Evolutionary conservation across 2,113 vertebrate species (phyloP).

Genomic region (Amazona vittata): DNA sequence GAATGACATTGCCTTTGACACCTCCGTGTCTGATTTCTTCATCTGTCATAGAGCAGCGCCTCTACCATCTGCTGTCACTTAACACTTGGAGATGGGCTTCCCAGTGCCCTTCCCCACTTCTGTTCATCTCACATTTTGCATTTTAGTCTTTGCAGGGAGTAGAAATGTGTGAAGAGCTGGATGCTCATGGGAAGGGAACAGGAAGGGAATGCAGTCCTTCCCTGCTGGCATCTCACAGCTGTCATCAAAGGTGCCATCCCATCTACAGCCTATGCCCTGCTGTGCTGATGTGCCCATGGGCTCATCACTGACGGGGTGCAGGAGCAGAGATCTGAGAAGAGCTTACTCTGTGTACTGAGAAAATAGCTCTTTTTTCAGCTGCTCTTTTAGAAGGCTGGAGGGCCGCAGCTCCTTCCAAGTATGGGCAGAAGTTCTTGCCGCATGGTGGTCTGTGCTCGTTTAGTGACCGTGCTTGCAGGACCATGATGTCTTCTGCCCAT

Average conservation of each 20-base stretch:
- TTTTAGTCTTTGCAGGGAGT: background rate
- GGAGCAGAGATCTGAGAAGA: background rate
- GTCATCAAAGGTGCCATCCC: background rate
- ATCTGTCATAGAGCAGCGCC: background rate
- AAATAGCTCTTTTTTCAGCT: background rate
- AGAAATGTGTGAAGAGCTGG: background rate
- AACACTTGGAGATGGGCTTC: background rate
- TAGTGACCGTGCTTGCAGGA: background rate
- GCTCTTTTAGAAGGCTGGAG: background rate
- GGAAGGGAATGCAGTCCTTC: background rate
- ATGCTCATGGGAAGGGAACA: background rate
- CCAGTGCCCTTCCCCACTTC: background rate
- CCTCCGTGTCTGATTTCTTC: background rate
- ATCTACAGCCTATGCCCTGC: background rate
- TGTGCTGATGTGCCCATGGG: background rate
- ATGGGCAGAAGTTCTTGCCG: background rate
- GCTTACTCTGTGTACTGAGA: background rate
- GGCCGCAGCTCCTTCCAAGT: background rate
- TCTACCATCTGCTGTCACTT: slow-evolving; percentile 37
- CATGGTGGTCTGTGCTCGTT: background rate
- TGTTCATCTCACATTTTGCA: background rate
- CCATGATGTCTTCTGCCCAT: background rate
- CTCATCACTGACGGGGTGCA: background rate
- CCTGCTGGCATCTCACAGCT: background rate
- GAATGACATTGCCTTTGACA: background rate